Base-by-base conservation (phyloP, 1,140 invertebrate genomes). In the Aphis gossypii region DNA sequence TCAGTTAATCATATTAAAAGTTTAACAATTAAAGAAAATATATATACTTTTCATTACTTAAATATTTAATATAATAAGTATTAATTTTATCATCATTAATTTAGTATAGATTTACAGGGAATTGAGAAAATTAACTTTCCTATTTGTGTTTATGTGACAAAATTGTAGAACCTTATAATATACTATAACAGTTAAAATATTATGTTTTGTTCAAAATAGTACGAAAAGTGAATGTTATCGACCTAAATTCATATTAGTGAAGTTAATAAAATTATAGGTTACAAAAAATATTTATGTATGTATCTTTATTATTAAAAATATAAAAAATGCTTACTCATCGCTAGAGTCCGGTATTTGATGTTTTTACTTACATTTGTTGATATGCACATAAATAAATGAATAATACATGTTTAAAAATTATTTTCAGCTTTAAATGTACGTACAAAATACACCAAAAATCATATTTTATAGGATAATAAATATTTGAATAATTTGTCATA, bases 261-360 rank as follows among this genome's bases (percentile, higher is more conserved):
- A 68, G 60, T 68, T 48, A 87, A 48, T 87, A 30, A 48, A 87
- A 87, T n/a, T 87, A 87, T 44, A 87, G 44, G 44, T 87, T 48
- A 87, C 48, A 87, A 46, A 48, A 82, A 38, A 68, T 30, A 68
- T 30, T 68, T 9, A 60, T 60, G 56, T 9, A 60, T 68, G 11
- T 68, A 68, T 68, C 60, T 68, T 68, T 30, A 68, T 68, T 68
- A 68, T 68, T 30, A 68, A 3, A 68, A 30, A 25, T n/a, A 7
- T 30, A 30, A 60, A 56, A 60, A 60, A 60, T 60, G 56, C 56
- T 60, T 30, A 30, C 56, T 30, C 25, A 60, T 60, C 30, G 25
- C 9, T 60, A 60, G 1, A 30, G 56, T 60, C 9, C 25, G 56
- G 9, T 60, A 9, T 30, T 60, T 30, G 25, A 60, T 60, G 9